Evolutionary conservation across 2,888 invertebrate species (phyloP).

Genomic region (Euplagia quadripunctaria): DNA sequence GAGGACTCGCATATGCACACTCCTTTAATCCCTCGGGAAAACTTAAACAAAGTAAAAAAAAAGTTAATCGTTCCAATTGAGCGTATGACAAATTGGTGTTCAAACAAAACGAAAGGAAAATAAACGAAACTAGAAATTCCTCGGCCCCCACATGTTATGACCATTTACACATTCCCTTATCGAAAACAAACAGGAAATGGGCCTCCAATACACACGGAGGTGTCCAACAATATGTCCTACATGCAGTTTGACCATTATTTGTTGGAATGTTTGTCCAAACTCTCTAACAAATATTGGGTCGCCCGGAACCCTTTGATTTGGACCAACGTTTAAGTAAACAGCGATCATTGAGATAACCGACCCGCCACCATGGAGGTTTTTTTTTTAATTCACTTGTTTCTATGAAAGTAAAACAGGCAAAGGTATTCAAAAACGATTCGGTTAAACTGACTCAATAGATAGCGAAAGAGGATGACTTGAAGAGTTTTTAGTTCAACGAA

Average conservation of each 20-base stretch:
- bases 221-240: slow-evolving; percentile 60
- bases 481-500: neutral
- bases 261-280: slow-evolving; percentile 55
- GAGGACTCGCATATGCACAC: no score
- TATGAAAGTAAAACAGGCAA: slow-evolving; percentile 32
- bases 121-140: slow-evolving; percentile 53
- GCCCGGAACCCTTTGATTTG: slow-evolving; percentile 62
- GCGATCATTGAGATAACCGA: slow-evolving; percentile 52
- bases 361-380: slow-evolving; percentile 38
- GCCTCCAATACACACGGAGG: slow-evolving; percentile 54
- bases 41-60: no score
- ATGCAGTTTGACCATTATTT: slow-evolving; percentile 42
- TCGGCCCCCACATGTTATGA: slow-evolving; percentile 43
- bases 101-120: slow-evolving; percentile 19
- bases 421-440: slow-evolving; percentile 1
- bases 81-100: slow-evolving; percentile 3
- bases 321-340: slow-evolving; percentile 55
- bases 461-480: neutral
- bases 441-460: neutral
- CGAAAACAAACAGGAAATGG: slow-evolving; percentile 68
- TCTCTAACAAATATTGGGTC: slow-evolving; percentile 60
- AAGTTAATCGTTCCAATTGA: slow-evolving; percentile 1
- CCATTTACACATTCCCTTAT: slow-evolving; percentile 62
- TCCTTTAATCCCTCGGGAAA: no score
- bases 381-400: slow-evolving; percentile 48